Conservation (phyloP, 2,113 vertebrate genomes). For the Psettodes erumei region DNA sequence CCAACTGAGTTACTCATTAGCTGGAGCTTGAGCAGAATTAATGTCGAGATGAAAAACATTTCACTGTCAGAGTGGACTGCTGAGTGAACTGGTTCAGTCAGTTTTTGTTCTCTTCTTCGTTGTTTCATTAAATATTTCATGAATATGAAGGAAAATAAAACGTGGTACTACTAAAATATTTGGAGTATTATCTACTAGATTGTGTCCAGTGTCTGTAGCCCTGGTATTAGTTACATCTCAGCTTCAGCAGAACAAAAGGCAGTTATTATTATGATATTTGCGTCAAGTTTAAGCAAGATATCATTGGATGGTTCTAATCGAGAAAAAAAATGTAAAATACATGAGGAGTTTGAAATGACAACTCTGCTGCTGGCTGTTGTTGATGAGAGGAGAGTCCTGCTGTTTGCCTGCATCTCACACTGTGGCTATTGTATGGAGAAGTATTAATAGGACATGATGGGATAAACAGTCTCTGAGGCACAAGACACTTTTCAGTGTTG, state of each 20-base stretch:
- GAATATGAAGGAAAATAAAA: not conserved
- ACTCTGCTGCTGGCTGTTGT: slow-evolving; percentile 48
- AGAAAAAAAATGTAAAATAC: slow-evolving; percentile 14
- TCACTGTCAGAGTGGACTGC: slow-evolving; percentile 3
- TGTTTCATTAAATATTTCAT: slow-evolving; percentile 19
- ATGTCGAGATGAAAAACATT: slow-evolving; percentile 25
- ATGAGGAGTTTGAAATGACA: slow-evolving; percentile 45
- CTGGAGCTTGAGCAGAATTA: slow-evolving; percentile 52
- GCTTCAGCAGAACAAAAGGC: not conserved
- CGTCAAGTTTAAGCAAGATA: no score
- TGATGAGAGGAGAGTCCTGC: slow-evolving; percentile 53
- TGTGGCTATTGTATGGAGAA: slow-evolving; percentile 57
- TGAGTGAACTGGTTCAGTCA: slow-evolving; percentile 17
- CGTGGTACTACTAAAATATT: not conserved
- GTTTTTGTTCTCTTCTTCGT: not conserved
- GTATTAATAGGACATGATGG: slow-evolving; percentile 73
- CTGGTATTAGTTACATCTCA: not conserved
- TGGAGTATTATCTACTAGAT: not conserved
- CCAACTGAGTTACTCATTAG: slow-evolving; percentile 49
- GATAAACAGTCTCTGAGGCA: slow-evolving; percentile 66
- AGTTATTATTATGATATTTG: no score
- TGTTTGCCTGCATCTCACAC: slow-evolving; percentile 62
- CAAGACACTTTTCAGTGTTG: slow-evolving; percentile 30
- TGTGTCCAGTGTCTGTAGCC: not conserved
- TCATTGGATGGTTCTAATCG: not conserved